Evolutionary conservation across 2,113 vertebrate genomes (phyloP).

Genomic region (Lipophrys pholis): DNA sequence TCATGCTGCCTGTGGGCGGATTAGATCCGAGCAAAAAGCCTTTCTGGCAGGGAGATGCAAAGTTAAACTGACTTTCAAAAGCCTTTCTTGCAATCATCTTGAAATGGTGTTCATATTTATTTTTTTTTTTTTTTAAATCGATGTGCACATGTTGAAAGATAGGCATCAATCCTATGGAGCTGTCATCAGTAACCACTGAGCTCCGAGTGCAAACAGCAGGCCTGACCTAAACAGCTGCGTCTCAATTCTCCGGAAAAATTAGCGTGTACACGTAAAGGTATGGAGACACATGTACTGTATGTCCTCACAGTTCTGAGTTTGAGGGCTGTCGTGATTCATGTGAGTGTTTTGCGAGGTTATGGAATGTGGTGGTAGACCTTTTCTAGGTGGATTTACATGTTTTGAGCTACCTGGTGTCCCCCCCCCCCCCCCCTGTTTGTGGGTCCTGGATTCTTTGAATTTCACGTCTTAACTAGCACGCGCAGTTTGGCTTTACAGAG

Average conservation of each 20-base stretch:
- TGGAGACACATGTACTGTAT: constrained; percentile 16
- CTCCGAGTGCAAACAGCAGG: constrained; percentile 39
- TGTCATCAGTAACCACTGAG: constrained; percentile 45
- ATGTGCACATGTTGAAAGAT: constrained; percentile 47
- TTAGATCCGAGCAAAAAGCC: constrained; percentile 47
- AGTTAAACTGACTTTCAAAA: constrained; percentile 12
- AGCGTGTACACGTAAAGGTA: constrained; percentile 17
- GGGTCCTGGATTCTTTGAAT: constrained; percentile 52
- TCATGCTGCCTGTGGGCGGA: constrained; percentile 23
- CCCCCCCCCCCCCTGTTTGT: constrained; percentile 18
- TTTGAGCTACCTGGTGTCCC: constrained; percentile 11
- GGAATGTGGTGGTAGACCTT: constrained; percentile 46
- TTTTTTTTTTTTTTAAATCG: constrained; percentile 24
- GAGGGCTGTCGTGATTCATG: constrained; percentile 42
- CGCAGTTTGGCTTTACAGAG: constrained; percentile 29
- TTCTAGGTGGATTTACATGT: constrained; percentile 38
- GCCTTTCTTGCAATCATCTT: constrained; percentile 17
- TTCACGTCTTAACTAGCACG: constrained; percentile 38
- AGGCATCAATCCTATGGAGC: constrained; percentile 47
- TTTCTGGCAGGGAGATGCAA: constrained; percentile 27
- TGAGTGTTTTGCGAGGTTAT: constrained; percentile 40
- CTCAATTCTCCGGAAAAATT: constrained; percentile 20
- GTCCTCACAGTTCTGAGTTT: constrained; percentile 14
- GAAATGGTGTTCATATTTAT: constrained; percentile 25
- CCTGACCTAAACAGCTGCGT: constrained; percentile 50